A percentile compares a stretch with the other conserved stretches of the same genome.
phyloP scores from a whole-genome alignment of 2,113 vertebrate genomes.

The Lophotis ruficrista region DNA sequence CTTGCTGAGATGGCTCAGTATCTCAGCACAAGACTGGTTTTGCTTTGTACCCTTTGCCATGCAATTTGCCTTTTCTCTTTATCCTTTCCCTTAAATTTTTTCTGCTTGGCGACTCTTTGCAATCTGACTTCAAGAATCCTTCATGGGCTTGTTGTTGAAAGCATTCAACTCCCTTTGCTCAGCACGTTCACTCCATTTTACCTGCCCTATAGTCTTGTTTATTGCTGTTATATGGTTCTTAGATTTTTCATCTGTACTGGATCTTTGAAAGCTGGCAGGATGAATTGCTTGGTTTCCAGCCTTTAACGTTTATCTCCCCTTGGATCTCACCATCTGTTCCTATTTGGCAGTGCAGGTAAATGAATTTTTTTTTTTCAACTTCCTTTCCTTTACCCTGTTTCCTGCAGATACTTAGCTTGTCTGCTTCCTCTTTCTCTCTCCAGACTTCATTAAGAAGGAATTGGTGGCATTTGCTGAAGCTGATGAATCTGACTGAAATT shows the following conservation, averaged over 20 bases:
- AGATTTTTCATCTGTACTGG: conserved; percentile 17
- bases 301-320: conserved; percentile 66
- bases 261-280: conserved; percentile 62
- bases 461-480: not conserved
- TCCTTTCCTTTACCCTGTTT: conserved; percentile 41
- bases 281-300: conserved; percentile 62
- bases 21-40: not conserved
- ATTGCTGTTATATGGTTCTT: conserved; percentile 21
- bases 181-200: conserved; percentile 20
- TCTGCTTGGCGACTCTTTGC: not conserved
- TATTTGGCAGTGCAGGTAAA: conserved; percentile 70
- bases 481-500: conserved; percentile 7
- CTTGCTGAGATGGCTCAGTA: not conserved
- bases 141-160: not conserved
- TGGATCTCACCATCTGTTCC: conserved; percentile 73
- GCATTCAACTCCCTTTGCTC: not conserved
- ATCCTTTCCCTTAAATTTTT: not conserved
- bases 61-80: not conserved
- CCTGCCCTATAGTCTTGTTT: conserved; percentile 14
- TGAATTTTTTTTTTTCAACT: not conserved
- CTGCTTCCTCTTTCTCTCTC: conserved; percentile 8
- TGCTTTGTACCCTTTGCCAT: not conserved
- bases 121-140: conserved; percentile 1
- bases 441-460: conserved; percentile 2
- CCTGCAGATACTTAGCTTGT: not conserved